These are phyloP conservation scores for Oreohelix idahoensis DNA, from an alignment of 1,140 invertebrate genomes.

Conservation along the genomic window DNA sequence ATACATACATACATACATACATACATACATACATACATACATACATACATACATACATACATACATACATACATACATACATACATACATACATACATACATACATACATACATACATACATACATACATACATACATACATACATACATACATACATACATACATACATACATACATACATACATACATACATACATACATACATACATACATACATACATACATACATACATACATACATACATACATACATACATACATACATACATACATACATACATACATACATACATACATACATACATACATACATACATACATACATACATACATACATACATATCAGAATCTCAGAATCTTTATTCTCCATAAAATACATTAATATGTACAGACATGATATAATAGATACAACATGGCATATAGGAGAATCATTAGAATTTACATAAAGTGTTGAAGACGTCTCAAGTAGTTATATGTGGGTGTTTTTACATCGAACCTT, in stretches of 20 bases:
- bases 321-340: too few relatives aligned
- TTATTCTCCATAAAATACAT: too few relatives aligned
- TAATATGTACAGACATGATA: too few relatives aligned
- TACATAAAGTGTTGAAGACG: too few relatives aligned
- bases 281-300: slow-evolving; percentile 11
- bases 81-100: neutral
- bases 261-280: slow-evolving; percentile 11
- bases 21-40: slow-evolving; percentile 8
- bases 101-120: slow-evolving; percentile 8
- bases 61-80: too few relatives aligned
- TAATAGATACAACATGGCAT: too few relatives aligned
- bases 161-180: neutral
- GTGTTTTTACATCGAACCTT: too few relatives aligned
- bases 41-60: too few relatives aligned
- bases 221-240: slow-evolving; percentile 11
- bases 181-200: slow-evolving; percentile 9
- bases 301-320: neutral
- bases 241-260: slow-evolving; percentile 8
- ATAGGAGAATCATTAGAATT: too few relatives aligned
- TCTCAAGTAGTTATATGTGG: too few relatives aligned
- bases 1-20: too few relatives aligned
- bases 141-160: neutral
- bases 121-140: slow-evolving; percentile 11
- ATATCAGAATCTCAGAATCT: too few relatives aligned
- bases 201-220: slow-evolving; percentile 9